Conservation (phyloP, 2,113 vertebrate genomes). For the Labeo catla region DNA sequence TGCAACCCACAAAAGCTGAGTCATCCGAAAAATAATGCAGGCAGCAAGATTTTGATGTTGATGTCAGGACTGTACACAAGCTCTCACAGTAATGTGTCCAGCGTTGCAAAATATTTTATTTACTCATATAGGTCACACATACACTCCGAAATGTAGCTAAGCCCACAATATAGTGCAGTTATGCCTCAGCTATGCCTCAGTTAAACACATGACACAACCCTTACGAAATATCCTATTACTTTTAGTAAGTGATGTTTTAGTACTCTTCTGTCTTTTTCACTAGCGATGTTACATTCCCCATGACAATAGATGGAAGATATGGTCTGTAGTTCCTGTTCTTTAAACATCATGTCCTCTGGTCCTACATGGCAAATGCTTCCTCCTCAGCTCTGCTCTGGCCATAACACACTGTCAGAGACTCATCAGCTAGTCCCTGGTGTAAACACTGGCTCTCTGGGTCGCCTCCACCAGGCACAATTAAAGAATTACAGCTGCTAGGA, state of each 20-base stretch:
- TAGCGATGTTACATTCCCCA: background rate
- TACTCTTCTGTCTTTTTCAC: background rate
- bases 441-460: background rate
- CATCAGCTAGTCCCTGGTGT: background rate
- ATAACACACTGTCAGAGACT: background rate
- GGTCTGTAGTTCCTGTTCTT: background rate
- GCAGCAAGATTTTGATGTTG: background rate
- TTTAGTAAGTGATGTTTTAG: background rate
- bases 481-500: background rate
- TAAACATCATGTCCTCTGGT: background rate
- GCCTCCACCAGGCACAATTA: background rate
- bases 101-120: background rate
- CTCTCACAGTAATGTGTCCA: background rate
- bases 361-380: background rate
- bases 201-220: background rate
- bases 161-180: background rate
- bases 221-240: background rate
- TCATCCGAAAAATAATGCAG: background rate
- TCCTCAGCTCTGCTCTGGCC: background rate
- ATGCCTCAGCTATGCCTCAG: background rate
- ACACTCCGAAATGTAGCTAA: background rate
- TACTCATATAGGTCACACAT: background rate
- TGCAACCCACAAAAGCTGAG: background rate
- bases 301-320: background rate
- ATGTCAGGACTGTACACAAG: background rate